Base-by-base conservation (phyloP, 2,797 vertebrate genomes). In the Clangula hyemalis region DNA sequence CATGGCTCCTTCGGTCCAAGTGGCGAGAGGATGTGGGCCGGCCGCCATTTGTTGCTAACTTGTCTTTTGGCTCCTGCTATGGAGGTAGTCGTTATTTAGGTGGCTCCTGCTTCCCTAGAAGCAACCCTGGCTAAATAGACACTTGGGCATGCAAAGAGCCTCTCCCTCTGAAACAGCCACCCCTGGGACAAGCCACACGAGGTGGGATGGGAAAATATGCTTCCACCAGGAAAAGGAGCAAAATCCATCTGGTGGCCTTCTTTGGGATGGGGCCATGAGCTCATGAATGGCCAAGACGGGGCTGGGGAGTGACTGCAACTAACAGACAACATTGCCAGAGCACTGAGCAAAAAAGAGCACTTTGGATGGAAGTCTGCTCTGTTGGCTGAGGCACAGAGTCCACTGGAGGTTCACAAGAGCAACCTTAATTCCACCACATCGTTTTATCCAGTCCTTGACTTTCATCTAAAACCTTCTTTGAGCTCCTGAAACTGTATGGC, bases 21-120 rank as follows among this genome's bases (percentile, higher is more conserved):
- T 11, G 79, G 94, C 0, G 0, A 86, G 92, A 96, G 94, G 95
- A 94, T 93, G 87, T 94, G 94, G 92, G 89, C 79, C 94, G 87
- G 92, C 79, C 2, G 8, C 69, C 1, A 13, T 54, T 84, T 65
- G 86, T 38, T 85, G 41, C 66, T 87, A 62, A 7, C 81, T 92
- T 92, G 69, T 39, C 69, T 89, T 82, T 86, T 91, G 91, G 94
- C 87, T 93, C 92, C 72, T 93, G 9, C n/a, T 92, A 56, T 3
- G 1, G 92, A 90, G 86, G 64, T 30, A 30, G 49, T 2, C 69
- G n/a, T 77, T 85, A 22, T 56, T 74, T 36, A 8, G 17, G 53
- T 68, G 88, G 74, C 74, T 95, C 54, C 66, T 56, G 57, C 39
- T 70, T 90, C 72, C 62, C 69, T 8, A 57, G 77, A 41, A 71